Conservation (phyloP, 2,888 invertebrate genomes). For the Serrognathus titanus region DNA sequence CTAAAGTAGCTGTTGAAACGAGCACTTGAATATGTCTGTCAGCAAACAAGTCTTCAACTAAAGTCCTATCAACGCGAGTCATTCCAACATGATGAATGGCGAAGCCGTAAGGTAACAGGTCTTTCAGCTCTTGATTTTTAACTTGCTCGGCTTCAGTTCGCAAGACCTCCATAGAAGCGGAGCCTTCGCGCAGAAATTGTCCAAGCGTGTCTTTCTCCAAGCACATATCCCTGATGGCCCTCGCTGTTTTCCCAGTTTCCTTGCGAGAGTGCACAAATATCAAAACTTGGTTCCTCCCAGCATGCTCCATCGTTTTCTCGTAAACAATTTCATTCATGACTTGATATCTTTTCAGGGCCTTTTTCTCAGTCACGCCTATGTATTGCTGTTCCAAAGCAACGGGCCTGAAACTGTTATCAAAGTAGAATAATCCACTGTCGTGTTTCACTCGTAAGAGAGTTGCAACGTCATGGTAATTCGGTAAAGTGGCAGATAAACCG, state of each 20-base stretch:
- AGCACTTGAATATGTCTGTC: conserved; percentile 97
- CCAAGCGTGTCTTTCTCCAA: conserved; percentile 96
- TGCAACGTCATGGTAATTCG: conserved; percentile 97
- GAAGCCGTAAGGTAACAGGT: conserved; percentile 96
- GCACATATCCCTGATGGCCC: conserved; percentile 95
- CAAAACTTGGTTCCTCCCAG: conserved; percentile 94
- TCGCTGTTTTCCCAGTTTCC: conserved; percentile 96
- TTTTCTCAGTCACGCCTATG: conserved; percentile 98
- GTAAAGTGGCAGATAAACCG: conserved; percentile 94
- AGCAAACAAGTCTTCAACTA: conserved; percentile 98
- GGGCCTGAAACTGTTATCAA: conserved; percentile 95
- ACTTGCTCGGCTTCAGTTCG: conserved; percentile 96
- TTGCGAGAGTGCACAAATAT: conserved; percentile 99
- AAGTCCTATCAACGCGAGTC: conserved; percentile 94
- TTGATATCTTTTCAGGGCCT: conserved; percentile 92
- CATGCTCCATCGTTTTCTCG: conserved; percentile 99
- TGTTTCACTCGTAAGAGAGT: conserved; percentile 88
- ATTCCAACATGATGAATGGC: conserved; percentile 99
- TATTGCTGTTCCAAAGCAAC: conserved; percentile 98
- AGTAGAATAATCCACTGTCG: conserved; percentile 89
- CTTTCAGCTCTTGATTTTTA: conserved; percentile 93
- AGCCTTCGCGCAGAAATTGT: conserved; percentile 92
- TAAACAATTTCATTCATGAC: conserved; percentile 99
- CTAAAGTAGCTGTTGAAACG: conserved; percentile 96
- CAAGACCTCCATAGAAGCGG: conserved; percentile 93